phyloP scores from a whole-genome alignment of 2,797 vertebrate genomes.

The Dipus sagitta region DNA sequence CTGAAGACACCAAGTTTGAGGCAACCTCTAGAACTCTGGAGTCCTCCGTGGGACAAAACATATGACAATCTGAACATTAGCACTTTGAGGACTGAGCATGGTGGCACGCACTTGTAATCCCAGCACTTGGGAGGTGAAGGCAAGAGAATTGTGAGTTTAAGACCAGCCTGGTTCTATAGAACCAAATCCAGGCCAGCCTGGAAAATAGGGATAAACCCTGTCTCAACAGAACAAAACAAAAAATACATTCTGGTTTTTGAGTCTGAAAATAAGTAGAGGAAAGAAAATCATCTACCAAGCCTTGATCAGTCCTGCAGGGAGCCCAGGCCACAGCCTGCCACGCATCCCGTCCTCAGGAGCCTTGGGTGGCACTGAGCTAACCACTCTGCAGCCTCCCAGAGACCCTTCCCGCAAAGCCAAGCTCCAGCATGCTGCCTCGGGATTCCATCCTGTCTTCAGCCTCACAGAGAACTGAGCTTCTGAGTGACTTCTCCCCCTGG shows the following conservation, averaged over 20 bases:
- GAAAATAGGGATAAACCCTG: background rate
- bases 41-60: background rate
- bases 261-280: constrained; percentile 21
- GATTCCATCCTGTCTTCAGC: background rate
- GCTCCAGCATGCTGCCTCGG: background rate
- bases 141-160: background rate
- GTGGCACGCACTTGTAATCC: background rate
- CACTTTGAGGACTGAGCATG: background rate
- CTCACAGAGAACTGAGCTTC: no score
- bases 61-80: background rate
- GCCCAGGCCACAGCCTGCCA: background rate
- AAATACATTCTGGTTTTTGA: background rate
- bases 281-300: background rate
- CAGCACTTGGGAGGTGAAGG: background rate
- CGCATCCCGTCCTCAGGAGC: background rate
- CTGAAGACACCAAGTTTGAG: background rate
- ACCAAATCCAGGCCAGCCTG: background rate
- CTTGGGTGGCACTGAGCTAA: no score
- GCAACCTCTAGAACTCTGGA: background rate
- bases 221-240: background rate
- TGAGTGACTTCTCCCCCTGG: background rate
- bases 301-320: background rate
- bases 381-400: no score
- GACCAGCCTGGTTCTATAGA: background rate
- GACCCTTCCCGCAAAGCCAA: background rate